Evolutionary conservation across 1,140 invertebrate species (phyloP).

Genomic region (Drosophila athabasca): DNA sequence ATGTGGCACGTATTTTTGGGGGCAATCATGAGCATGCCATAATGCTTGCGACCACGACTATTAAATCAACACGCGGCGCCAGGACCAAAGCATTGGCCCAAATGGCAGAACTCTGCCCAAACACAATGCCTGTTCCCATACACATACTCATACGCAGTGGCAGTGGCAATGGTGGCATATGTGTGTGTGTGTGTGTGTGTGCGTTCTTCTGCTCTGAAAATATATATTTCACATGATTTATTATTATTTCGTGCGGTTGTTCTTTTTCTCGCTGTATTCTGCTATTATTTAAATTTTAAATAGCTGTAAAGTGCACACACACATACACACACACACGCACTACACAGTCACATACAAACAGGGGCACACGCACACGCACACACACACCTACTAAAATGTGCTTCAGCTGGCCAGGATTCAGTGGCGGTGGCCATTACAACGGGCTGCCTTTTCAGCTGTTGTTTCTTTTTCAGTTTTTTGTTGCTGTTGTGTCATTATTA

Average conservation of each 20-base stretch:
- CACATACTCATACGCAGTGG: neutral
- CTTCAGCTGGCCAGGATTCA: conserved; percentile 21
- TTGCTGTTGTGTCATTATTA: conserved; percentile 70
- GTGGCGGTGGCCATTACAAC: conserved; percentile 53
- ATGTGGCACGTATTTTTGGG: conserved; percentile 51
- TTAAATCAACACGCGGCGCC: conserved; percentile 76
- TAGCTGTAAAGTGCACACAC: conserved; percentile 72
- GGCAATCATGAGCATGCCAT: conserved; percentile 80
- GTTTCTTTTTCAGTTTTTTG: conserved; percentile 30
- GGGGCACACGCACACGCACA: conserved; percentile 7
- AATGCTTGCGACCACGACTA: conserved; percentile 78
- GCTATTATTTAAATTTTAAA: conserved; percentile 82
- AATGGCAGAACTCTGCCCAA: conserved; percentile 50
- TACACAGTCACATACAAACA: conserved; percentile 12
- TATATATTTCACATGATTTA: conserved; percentile 79
- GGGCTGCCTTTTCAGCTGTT: conserved; percentile 59
- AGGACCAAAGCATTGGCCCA: conserved; percentile 50
- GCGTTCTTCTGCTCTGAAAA: conserved; percentile 29
- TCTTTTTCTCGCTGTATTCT: conserved; percentile 31
- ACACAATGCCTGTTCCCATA: conserved; percentile 37
- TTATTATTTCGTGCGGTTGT: conserved; percentile 80
- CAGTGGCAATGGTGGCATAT: too few relatives aligned
- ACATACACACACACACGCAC: conserved; percentile 13
- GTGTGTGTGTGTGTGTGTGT: conserved; percentile 2
- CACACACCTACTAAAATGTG: conserved; percentile 66